A percentile compares a stretch with the other conserved stretches of the same genome.
Evolutionary conservation across 2,888 invertebrate genomes (phyloP).

Genomic region (Entomobrya multifasciata): DNA sequence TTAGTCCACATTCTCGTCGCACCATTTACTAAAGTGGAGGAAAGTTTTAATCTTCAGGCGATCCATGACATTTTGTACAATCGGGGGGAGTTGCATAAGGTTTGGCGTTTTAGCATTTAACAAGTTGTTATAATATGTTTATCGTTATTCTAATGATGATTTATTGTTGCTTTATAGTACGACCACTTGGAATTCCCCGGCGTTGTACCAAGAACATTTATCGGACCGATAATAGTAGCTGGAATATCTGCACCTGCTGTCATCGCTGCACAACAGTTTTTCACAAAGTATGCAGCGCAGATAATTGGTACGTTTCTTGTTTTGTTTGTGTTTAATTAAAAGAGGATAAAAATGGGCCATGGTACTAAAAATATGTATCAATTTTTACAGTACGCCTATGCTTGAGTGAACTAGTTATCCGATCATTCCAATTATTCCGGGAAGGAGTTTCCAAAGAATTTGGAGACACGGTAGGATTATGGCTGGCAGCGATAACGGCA

Average conservation of each 20-base stretch:
- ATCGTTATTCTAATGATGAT: not conserved
- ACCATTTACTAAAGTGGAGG: conserved; percentile 99
- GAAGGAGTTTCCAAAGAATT: conserved; percentile 89
- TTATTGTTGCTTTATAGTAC: conserved; percentile 88
- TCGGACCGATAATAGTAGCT: conserved; percentile 93
- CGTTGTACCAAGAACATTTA: conserved; percentile 97
- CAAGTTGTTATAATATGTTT: not conserved
- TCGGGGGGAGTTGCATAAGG: conserved; percentile 90
- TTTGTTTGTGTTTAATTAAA: too few species aligned
- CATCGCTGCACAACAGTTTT: conserved; percentile 85
- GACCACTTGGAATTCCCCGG: conserved; percentile 99
- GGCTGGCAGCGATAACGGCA: conserved; percentile 91
- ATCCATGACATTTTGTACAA: conserved; percentile 97
- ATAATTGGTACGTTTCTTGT: conserved; percentile 86
- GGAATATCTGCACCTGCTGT: conserved; percentile 89
- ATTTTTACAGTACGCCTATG: conserved; percentile 89
- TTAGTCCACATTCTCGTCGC: conserved; percentile 90
- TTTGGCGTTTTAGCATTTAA: too few species aligned
- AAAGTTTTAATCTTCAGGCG: conserved; percentile 99
- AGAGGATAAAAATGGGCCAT: too few species aligned
- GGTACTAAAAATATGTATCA: too few species aligned
- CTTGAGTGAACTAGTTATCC: conserved; percentile 89
- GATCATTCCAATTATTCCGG: conserved; percentile 88
- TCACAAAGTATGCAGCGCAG: conserved; percentile 93
- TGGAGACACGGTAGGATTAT: conserved; percentile 89